Base-by-base conservation (phyloP, 2,797 vertebrate genomes). In the Selene dorsalis region DNA sequence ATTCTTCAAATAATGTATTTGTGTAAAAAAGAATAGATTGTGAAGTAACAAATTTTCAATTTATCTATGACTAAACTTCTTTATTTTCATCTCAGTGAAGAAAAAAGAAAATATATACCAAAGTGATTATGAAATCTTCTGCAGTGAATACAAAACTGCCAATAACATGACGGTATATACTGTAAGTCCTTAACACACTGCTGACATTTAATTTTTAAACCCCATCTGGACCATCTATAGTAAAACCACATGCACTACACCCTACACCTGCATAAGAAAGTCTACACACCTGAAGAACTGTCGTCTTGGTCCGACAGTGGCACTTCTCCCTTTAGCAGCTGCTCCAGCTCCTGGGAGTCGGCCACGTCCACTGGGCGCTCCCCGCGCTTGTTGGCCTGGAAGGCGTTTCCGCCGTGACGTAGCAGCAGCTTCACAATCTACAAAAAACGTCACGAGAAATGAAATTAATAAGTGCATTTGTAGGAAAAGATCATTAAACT, bases 351-450 rank as follows among this genome's bases (percentile, higher is more conserved):
- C 85, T 98, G 95, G 52, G 98, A 98, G 93, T 99, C 98, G 14
- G 98, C 97, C 74, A 99, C 97, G 73, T 99, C 98, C 83, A 99
- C 97, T 3, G 98, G 98, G 28, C 98, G 96, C 91, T 98, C 98
- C 1, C 98, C 98, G 0, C 97, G 95, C 86, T 98, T 99, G 91
- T 99, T 99, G 69, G 97, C 97, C 93, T 99, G 98, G 92, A 98
- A 99, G 38, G 98, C 97, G 79, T 99, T 97, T 58, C 97, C 98
- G 60, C 98, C 97, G 17, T 99, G 95, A 69, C 97, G 95, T 69
- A 99, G 95, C n/a, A 99, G 95, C 56, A 99, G 92, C 87, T 99
- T 99, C 77, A 99, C 97, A 89, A 99, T 99, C 98, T 99, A 91
- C 22, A 89, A 64, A 28, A 78, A 75, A 63, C 11, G 62, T 0